Conservation (phyloP, 2,888 invertebrate species). For the Sarcophaga variegata region DNA sequence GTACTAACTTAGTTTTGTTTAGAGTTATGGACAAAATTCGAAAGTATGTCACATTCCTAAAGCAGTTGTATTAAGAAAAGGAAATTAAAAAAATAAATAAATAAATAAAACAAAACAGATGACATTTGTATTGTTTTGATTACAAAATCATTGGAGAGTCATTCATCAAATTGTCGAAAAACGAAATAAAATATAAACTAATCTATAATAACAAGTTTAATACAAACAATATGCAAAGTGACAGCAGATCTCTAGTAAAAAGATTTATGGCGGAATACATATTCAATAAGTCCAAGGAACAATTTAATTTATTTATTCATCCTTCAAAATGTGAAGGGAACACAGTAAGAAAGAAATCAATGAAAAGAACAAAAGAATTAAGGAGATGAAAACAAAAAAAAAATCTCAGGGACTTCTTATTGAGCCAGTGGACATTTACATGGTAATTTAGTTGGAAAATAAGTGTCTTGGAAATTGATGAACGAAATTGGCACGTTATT, state of each 20-base stretch:
- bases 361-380: slow-evolving; percentile 4
- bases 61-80: not conserved
- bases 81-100: not conserved
- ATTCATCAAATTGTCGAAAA: slow-evolving; percentile 43
- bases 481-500: slow-evolving; percentile 50
- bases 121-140: slow-evolving; percentile 13
- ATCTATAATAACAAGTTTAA: slow-evolving; percentile 34
- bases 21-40: no score
- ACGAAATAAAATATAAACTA: slow-evolving; percentile 25
- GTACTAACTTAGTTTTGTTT: no score
- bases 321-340: not conserved
- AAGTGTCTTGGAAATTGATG: slow-evolving; percentile 42
- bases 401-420: slow-evolving; percentile 15
- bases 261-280: slow-evolving; percentile 8
- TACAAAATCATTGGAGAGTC: slow-evolving; percentile 32
- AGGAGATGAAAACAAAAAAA: not conserved
- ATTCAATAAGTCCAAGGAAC: not conserved
- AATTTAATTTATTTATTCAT: slow-evolving; percentile 12
- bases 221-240: slow-evolving; percentile 26
- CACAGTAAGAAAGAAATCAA: not conserved
- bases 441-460: slow-evolving; percentile 28
- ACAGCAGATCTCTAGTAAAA: slow-evolving; percentile 14
- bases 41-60: no score
- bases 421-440: slow-evolving; percentile 34
- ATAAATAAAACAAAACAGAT: not conserved